Conservation (phyloP, 92 coral and sea anemone genomes). For the Galaxea fascicularis region DNA sequence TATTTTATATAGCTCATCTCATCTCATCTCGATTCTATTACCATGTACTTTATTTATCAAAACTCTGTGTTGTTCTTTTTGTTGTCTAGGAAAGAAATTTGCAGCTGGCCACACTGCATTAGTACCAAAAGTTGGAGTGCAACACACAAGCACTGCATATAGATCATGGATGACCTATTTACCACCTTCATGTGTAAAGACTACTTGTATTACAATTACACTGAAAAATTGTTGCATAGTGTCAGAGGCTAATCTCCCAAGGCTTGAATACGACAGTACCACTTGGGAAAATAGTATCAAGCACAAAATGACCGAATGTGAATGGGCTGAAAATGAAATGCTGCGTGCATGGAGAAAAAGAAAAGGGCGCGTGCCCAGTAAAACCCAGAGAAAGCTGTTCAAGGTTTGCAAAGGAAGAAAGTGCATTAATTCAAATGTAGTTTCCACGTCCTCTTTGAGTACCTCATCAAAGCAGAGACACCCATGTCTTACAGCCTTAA, state of each 20-base stretch:
- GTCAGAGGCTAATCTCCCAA: constrained; percentile 5
- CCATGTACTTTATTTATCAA: too few species aligned
- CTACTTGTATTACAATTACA: not conserved
- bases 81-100: constrained; percentile 52
- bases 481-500: too few species aligned
- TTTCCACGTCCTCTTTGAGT: not conserved
- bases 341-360: constrained; percentile 24
- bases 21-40: too few species aligned
- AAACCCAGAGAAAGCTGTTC: constrained; percentile 10
- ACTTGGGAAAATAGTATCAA: constrained; percentile 28
- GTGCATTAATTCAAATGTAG: not conserved
- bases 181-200: constrained; percentile 26
- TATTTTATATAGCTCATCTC: too few species aligned
- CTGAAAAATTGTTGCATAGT: constrained; percentile 33
- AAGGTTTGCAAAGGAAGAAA: constrained; percentile 14
- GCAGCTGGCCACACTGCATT: constrained; percentile 33
- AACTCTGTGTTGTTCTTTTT: not conserved
- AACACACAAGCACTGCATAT: constrained; percentile 34
- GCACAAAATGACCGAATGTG: constrained; percentile 21
- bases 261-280: constrained; percentile 20
- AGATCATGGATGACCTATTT: constrained; percentile 33
- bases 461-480: too few species aligned
- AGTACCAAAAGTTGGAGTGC: constrained; percentile 37
- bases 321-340: constrained; percentile 36
- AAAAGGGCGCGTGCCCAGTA: constrained; percentile 22